A percentile compares a stretch with the other conserved stretches of the same genome.
phyloP scores from a whole-genome alignment of 2,888 invertebrate species.

The Lycaena phlaeas region DNA sequence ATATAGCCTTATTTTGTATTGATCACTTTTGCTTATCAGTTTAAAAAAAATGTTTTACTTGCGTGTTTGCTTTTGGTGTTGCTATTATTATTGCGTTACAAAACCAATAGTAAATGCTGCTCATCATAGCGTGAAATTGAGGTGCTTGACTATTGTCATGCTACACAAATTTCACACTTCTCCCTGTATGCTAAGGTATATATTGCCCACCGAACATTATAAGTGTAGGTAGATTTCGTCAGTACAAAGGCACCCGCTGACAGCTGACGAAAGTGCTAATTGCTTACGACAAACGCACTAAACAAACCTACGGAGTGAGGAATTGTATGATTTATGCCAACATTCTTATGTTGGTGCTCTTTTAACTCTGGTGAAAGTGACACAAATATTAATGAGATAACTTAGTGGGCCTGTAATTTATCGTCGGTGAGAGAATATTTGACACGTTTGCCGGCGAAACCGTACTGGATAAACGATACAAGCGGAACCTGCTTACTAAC shows the following conservation, averaged over 20 bases:
- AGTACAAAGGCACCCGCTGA: constrained; percentile 32
- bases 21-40: no score
- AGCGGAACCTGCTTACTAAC: no score
- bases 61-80: no score
- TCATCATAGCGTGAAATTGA: no score
- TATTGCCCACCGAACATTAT: constrained; percentile 12
- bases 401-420: neutral
- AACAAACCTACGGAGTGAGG: constrained; percentile 26
- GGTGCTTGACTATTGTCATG: no score
- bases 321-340: constrained; percentile 16
- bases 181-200: neutral
- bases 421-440: neutral
- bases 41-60: no score
- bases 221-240: constrained; percentile 21
- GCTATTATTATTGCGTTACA: no score
- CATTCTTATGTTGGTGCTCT: constrained; percentile 7
- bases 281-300: constrained; percentile 36
- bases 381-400: constrained; percentile 1
- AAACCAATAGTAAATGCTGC: no score
- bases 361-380: constrained; percentile 1
- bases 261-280: constrained; percentile 58
- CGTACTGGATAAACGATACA: no score
- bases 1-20: no score
- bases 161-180: neutral
- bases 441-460: neutral